Evolutionary conservation across 2,888 invertebrate genomes (phyloP).

Genomic region (Craniophora ligustri): DNA sequence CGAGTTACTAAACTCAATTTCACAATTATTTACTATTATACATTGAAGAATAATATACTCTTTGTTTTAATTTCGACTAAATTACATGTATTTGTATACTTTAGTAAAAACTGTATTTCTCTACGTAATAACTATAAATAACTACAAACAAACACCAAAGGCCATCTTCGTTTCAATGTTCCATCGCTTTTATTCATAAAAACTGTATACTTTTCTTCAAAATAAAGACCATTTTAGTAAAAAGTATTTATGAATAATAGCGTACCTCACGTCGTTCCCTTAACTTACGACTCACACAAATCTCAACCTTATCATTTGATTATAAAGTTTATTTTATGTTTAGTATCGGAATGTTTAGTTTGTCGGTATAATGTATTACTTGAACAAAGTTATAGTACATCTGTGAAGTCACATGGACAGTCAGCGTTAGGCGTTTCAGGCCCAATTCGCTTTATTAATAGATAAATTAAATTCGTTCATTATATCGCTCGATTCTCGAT

Average conservation of each 20-base stretch:
- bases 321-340: constrained; percentile 23
- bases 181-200: constrained; percentile 10
- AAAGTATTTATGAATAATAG: not conserved
- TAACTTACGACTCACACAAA: constrained; percentile 27
- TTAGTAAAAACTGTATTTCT: constrained; percentile 47
- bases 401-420: constrained; percentile 14
- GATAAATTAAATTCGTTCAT: constrained; percentile 33
- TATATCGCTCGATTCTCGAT: constrained; percentile 37
- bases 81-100: constrained; percentile 39
- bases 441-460: constrained; percentile 18
- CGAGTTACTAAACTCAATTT: constrained; percentile 44
- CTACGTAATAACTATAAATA: constrained; percentile 41
- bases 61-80: constrained; percentile 50
- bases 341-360: constrained; percentile 47
- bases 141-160: constrained; percentile 55
- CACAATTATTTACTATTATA: constrained; percentile 47
- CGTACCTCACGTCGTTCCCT: constrained; percentile 11
- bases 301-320: constrained; percentile 33
- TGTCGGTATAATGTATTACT: constrained; percentile 34
- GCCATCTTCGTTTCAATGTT: constrained; percentile 48
- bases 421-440: constrained; percentile 23
- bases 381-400: constrained; percentile 20
- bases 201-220: not conserved
- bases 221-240: not conserved
- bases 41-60: constrained; percentile 58